Percentiles rank a stretch among this genome's conserved stretches.
Evolutionary conservation across 2,113 vertebrate genomes (phyloP).

Genomic region (Plectropomus leopardus): DNA sequence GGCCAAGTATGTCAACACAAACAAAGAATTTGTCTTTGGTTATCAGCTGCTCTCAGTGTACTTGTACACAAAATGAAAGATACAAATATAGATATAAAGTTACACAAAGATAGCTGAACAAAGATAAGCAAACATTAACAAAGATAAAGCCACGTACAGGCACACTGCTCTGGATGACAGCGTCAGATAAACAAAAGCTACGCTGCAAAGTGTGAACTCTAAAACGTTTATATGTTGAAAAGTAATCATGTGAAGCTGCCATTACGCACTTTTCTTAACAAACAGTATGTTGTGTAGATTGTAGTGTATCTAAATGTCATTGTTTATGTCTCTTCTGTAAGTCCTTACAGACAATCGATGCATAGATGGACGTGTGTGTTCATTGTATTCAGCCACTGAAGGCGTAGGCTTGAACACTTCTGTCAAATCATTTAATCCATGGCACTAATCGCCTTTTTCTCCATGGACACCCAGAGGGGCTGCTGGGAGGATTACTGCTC

Average conservation of each 20-base stretch:
- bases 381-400: slow-evolving; percentile 37
- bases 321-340: not conserved
- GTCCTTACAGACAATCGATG: not conserved
- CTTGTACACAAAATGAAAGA: not conserved
- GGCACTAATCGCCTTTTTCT: slow-evolving; percentile 49
- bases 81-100: not conserved
- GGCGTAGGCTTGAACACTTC: slow-evolving; percentile 22
- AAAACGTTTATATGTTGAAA: not conserved
- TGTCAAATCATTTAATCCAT: slow-evolving; percentile 53
- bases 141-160: not conserved
- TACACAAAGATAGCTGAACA: not conserved
- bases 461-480: slow-evolving; percentile 38
- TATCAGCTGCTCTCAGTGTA: not conserved
- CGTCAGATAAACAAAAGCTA: not conserved
- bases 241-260: not conserved
- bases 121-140: not conserved
- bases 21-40: not conserved
- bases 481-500: slow-evolving; percentile 45
- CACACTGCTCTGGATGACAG: not conserved
- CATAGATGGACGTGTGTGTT: slow-evolving; percentile 10
- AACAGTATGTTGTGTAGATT: not conserved
- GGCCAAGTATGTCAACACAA: no score
- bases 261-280: not conserved
- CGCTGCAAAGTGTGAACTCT: not conserved
- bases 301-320: not conserved